A percentile compares a stretch with the other conserved stretches of the same genome.
Conservation (phyloP, 2,888 invertebrate genomes). For the Nymphalis c-album region DNA sequence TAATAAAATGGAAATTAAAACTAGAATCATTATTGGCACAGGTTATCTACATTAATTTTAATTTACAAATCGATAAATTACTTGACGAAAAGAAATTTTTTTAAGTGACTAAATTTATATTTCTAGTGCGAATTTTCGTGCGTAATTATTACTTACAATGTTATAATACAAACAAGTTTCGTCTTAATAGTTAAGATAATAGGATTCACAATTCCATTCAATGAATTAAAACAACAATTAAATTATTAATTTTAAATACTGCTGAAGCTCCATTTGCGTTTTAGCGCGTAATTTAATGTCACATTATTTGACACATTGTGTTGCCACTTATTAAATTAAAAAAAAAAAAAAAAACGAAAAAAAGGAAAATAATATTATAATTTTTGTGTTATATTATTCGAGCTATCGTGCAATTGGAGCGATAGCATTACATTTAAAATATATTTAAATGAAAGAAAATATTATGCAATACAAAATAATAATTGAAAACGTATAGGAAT, state of each 20-base stretch:
- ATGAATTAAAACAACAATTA: not conserved
- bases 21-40: conserved; percentile 51
- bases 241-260: not conserved
- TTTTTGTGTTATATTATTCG: too few species aligned
- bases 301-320: not conserved
- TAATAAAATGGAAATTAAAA: conserved; percentile 47
- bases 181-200: not conserved
- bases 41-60: conserved; percentile 40
- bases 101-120: conserved; percentile 16
- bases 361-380: too few species aligned
- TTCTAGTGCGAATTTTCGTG: conserved; percentile 10
- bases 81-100: not conserved
- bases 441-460: too few species aligned
- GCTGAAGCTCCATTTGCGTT: not conserved
- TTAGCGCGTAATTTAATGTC: not conserved
- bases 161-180: not conserved
- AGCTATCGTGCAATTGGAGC: too few species aligned
- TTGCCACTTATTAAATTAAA: too few species aligned
- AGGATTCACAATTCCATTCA: not conserved
- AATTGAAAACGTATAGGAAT: too few species aligned
- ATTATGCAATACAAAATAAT: too few species aligned
- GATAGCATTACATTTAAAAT: too few species aligned
- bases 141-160: conserved; percentile 6
- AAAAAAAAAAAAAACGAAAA: too few species aligned
- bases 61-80: conserved; percentile 17